These are phyloP conservation scores for Mellilla xanthometata DNA, from an alignment of 2,888 invertebrate genomes.

Conservation along the genomic window DNA sequence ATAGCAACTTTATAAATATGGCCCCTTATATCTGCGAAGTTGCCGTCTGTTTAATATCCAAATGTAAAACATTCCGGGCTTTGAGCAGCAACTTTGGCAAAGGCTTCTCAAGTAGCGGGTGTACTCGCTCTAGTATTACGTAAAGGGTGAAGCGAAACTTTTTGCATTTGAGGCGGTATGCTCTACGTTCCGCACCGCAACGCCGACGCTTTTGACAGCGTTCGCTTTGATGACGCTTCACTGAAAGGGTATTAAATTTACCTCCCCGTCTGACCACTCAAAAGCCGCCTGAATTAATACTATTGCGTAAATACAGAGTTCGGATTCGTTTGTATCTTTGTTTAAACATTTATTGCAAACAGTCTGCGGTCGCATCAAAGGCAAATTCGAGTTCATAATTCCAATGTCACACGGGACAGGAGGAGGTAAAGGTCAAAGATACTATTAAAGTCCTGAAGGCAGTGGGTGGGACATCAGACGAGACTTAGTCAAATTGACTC, in stretches of 20 bases:
- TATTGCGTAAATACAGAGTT: slow-evolving; percentile 50
- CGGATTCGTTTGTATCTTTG: slow-evolving; percentile 26
- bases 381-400: slow-evolving; percentile 47
- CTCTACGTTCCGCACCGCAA: slow-evolving; percentile 67
- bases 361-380: slow-evolving; percentile 56
- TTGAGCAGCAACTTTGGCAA: slow-evolving; percentile 72
- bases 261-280: slow-evolving; percentile 61
- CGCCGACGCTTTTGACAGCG: slow-evolving; percentile 72
- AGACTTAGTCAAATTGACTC: slow-evolving; percentile 54
- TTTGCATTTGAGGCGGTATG: slow-evolving; percentile 72
- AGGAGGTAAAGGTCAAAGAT: slow-evolving; percentile 64
- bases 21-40: slow-evolving; percentile 48
- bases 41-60: slow-evolving; percentile 59
- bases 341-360: slow-evolving; percentile 26
- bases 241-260: slow-evolving; percentile 70
- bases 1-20: slow-evolving; percentile 4
- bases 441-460: slow-evolving; percentile 56
- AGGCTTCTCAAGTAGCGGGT: slow-evolving; percentile 67
- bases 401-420: slow-evolving; percentile 61
- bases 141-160: slow-evolving; percentile 76
- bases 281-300: slow-evolving; percentile 61
- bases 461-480: slow-evolving; percentile 50
- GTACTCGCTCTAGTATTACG: slow-evolving; percentile 58
- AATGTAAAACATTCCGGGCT: slow-evolving; percentile 74
- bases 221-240: slow-evolving; percentile 71